Percentiles rank a stretch among this genome's conserved stretches.
Evolutionary conservation across 1,140 invertebrate genomes (phyloP).

Genomic region (Steinernema feltiae): DNA sequence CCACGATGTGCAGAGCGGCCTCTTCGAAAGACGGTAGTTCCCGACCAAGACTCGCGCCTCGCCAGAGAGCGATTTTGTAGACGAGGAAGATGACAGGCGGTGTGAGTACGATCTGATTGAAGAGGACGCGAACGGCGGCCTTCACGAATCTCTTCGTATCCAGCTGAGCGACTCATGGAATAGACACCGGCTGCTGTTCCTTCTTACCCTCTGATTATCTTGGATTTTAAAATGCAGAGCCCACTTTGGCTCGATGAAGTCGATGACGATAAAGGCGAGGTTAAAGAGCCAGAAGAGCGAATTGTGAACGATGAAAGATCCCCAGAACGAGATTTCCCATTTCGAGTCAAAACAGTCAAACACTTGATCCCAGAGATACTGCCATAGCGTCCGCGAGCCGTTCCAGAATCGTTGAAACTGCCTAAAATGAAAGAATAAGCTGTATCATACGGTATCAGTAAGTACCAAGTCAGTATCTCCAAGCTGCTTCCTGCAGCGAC

Average conservation of each 20-base stretch:
- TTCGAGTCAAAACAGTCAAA: background rate
- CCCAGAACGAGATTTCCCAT: background rate
- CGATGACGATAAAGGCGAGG: slow-evolving; percentile 27
- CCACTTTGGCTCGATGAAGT: slow-evolving; percentile 28
- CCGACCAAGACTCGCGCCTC: slow-evolving; percentile 67
- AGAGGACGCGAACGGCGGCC: slow-evolving; percentile 69
- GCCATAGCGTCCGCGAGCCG: background rate
- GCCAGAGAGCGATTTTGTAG: slow-evolving; percentile 65
- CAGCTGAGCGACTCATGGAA: slow-evolving; percentile 42
- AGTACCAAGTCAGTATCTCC: background rate
- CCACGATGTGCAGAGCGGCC: slow-evolving; percentile 71
- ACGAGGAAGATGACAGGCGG: slow-evolving; percentile 66
- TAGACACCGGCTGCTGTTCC: background rate
- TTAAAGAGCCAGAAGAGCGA: slow-evolving; percentile 13
- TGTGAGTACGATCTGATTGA: slow-evolving; percentile 73
- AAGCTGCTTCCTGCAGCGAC: background rate
- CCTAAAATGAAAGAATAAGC: background rate
- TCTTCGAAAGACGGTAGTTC: slow-evolving; percentile 76
- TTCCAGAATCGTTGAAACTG: background rate
- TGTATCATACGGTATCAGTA: background rate
- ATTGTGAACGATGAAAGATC: background rate
- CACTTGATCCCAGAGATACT: slow-evolving; percentile 4
- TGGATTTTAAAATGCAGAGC: slow-evolving; percentile 28
- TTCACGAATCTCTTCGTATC: slow-evolving; percentile 56
- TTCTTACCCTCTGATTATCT: slow-evolving; percentile 19